Conservation (phyloP, 2,888 invertebrate species). For the Rotaria sp. region DNA sequence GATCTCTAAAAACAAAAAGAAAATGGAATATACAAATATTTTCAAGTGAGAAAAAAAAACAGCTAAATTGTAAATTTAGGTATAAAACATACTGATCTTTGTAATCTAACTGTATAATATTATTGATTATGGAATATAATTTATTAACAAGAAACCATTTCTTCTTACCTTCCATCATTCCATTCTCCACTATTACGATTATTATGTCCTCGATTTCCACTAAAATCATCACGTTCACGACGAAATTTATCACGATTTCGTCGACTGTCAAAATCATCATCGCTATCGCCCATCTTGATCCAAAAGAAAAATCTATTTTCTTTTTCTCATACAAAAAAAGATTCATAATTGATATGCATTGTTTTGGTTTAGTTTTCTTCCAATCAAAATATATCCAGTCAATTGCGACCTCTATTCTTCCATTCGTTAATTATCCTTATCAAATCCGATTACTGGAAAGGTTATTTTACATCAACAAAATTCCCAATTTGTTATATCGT, state of each 20-base stretch:
- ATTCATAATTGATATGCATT: background rate
- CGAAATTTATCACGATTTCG: slow-evolving; percentile 85
- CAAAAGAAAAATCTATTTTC: background rate
- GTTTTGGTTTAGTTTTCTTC: background rate
- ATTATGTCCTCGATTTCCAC: slow-evolving; percentile 41
- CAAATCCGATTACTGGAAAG: background rate
- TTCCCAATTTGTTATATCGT: too few relatives aligned
- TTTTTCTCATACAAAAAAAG: background rate
- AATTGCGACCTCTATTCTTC: background rate
- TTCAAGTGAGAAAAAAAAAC: too few relatives aligned
- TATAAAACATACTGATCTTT: too few relatives aligned
- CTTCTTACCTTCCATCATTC: slow-evolving; percentile 25
- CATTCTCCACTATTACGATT: slow-evolving; percentile 44
- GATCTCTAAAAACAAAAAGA: background rate
- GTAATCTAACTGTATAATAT: too few relatives aligned
- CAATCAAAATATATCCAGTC: background rate
- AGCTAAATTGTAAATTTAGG: too few relatives aligned
- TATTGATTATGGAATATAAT: too few relatives aligned
- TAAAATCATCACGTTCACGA: slow-evolving; percentile 68
- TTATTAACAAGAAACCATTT: background rate
- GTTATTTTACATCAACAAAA: background rate
- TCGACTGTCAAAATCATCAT: slow-evolving; percentile 86
- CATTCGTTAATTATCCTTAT: background rate
- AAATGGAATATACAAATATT: too few relatives aligned
- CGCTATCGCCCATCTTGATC: slow-evolving; percentile 78